Evolutionary conservation across 2,113 vertebrate genomes (phyloP), one percentile per base, ranked within the genome.

Genomic region (Apteryx owenii): DNA sequence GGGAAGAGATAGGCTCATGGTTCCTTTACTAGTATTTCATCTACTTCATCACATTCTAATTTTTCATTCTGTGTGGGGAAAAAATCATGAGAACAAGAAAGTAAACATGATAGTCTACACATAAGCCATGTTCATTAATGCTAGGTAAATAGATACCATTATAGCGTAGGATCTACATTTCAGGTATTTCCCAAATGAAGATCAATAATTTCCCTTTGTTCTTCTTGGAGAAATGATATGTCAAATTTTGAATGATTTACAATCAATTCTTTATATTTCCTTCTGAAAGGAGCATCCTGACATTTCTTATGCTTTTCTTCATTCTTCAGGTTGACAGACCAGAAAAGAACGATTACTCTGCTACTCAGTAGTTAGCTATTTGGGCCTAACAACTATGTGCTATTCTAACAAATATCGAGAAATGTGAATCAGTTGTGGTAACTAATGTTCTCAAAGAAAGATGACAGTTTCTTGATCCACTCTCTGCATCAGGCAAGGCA

Each of bases 161-260:
- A 20, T 73, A 29, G 95, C 44, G 13, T 82, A 21, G 18, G 17
- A 16, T 31, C 40, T 91, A 60, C 26, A 77, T 95, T 90, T 71
- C 90, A 91, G 69, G 50, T 89, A 79, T 44, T 93, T 92, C 50
- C 53, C 25, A 79, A 95, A 81, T 1, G 65, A 88, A 94, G 48
- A 78, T 79, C 80, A 88, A 33, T 94, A 60, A 54, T 90, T 88
- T 91, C 21, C 18, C 38, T 86, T 81, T 81, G 38, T 93, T 76
- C 38, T 86, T 95, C 56, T 56, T 78, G 26, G 12, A 92, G 42
- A 95, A 92, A 75, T 7, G 8, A 13, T 33, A 75, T 40, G 38
- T 72, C 77, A 84, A 85, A 90, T 72, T 93, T 89, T 76, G 58
- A 94, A 90, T 85, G 5, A 94, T 85, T 94, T 90, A 72, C 77